Evolutionary conservation across 2,888 invertebrate genomes (phyloP).

Genomic region (Gastrophysa polygoni): DNA sequence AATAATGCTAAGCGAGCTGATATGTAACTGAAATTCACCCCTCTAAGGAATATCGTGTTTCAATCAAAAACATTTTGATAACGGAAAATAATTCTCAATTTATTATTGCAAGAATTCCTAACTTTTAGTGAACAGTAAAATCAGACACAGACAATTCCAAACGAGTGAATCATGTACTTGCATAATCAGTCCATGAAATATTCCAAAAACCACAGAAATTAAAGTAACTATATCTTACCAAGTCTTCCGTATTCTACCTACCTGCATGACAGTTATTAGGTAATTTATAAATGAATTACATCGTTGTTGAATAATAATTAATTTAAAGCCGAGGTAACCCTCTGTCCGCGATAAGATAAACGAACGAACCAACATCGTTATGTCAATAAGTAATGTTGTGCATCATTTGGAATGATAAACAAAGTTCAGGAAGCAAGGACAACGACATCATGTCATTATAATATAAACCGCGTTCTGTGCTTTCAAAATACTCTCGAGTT

Average conservation of each 20-base stretch:
- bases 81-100: no score
- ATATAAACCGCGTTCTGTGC: not conserved
- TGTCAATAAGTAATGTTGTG: conserved; percentile 26
- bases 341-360: conserved; percentile 9
- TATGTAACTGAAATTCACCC: no score
- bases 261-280: conserved; percentile 1
- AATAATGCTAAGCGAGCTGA: no score
- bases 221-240: no score
- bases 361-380: conserved; percentile 17
- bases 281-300: not conserved
- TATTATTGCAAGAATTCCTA: no score
- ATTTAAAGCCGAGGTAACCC: not conserved
- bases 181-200: no score
- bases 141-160: no score
- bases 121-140: no score
- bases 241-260: not conserved
- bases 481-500: conserved; percentile 17
- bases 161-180: no score
- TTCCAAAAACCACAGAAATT: no score
- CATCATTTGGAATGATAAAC: conserved; percentile 18
- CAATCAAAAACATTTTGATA: no score
- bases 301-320: not conserved
- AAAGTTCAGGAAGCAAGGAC: conserved; percentile 30
- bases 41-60: no score
- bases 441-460: conserved; percentile 24